Evolutionary conservation across 30 jellyfish, hydroid and myxozoan species (phyloP).

Genomic region (Aurelia sp.): DNA sequence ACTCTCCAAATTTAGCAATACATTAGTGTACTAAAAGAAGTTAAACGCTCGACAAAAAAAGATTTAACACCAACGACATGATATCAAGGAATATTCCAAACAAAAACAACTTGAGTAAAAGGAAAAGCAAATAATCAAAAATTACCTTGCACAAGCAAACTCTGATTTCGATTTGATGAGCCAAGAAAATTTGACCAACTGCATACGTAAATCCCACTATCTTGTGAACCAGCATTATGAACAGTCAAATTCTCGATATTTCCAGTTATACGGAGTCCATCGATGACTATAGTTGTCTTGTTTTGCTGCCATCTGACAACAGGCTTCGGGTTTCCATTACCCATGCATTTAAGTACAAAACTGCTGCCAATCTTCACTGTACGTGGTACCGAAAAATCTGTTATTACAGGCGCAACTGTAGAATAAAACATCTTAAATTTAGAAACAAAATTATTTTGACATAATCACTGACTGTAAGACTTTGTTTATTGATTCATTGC

Average conservation of each 20-base stretch:
- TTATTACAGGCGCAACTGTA: slow-evolving; percentile 44
- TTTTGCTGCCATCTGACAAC: slow-evolving; percentile 30
- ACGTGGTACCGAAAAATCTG: slow-evolving; percentile 34
- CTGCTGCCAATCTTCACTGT: slow-evolving; percentile 24
- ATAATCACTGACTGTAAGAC: no score
- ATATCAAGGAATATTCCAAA: no score
- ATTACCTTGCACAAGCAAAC: slow-evolving; percentile 59
- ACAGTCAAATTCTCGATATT: slow-evolving; percentile 11
- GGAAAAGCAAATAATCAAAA: not conserved
- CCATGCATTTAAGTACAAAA: slow-evolving; percentile 33
- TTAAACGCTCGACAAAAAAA: no score
- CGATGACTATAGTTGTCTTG: slow-evolving; percentile 19
- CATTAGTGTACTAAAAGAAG: no score
- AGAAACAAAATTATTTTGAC: no score
- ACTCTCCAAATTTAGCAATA: no score
- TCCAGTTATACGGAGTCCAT: slow-evolving; percentile 12
- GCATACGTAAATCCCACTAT: slow-evolving; percentile 63
- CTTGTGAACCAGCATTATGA: slow-evolving; percentile 18
- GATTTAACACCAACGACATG: no score
- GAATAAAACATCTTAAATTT: not conserved
- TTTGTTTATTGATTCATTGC: no score
- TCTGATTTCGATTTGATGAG: not conserved
- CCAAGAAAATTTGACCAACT: slow-evolving; percentile 34
- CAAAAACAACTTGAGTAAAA: not conserved
- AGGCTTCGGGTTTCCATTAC: slow-evolving; percentile 60